Conservation (phyloP, 2,888 invertebrate species). For the Dinocampus coccinellae region DNA sequence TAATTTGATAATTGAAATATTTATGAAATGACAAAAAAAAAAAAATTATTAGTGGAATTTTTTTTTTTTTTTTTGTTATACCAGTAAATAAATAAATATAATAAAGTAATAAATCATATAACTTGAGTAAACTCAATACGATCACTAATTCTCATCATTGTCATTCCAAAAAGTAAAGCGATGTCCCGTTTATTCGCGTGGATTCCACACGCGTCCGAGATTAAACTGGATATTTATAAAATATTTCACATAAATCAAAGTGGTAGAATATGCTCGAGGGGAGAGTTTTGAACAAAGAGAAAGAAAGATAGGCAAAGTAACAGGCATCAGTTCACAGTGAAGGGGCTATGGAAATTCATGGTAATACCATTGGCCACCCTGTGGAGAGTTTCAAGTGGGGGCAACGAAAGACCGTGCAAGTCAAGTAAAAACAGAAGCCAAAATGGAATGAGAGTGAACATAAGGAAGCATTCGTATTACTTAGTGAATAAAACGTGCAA, state of each 20-base stretch:
- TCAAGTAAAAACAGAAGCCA: slow-evolving; percentile 31
- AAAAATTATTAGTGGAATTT: too few relatives aligned
- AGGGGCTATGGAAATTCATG: slow-evolving; percentile 67
- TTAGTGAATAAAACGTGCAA: slow-evolving; percentile 29
- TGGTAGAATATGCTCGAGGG: slow-evolving; percentile 64
- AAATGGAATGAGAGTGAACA: slow-evolving; percentile 25
- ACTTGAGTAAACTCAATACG: not conserved
- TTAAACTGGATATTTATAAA: slow-evolving; percentile 67
- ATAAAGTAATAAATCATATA: not conserved
- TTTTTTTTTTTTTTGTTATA: too few relatives aligned
- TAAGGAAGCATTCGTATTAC: slow-evolving; percentile 38
- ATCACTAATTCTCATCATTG: not conserved
- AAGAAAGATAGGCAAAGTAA: not conserved
- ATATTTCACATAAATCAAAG: slow-evolving; percentile 68
- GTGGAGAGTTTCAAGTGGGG: slow-evolving; percentile 51
- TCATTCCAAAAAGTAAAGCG: slow-evolving; percentile 27
- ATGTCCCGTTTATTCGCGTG: slow-evolving; percentile 44
- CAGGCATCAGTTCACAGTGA: slow-evolving; percentile 9
- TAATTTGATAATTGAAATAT: too few relatives aligned
- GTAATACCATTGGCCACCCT: slow-evolving; percentile 62
- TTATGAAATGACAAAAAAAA: too few relatives aligned
- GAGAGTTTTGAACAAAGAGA: slow-evolving; percentile 39
- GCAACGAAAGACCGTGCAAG: slow-evolving; percentile 34
- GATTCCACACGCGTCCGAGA: slow-evolving; percentile 56
- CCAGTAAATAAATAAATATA: not conserved